These are phyloP conservation scores for Heliconius charithonia DNA, from an alignment of 2,888 invertebrate genomes.

Conservation along the genomic window DNA sequence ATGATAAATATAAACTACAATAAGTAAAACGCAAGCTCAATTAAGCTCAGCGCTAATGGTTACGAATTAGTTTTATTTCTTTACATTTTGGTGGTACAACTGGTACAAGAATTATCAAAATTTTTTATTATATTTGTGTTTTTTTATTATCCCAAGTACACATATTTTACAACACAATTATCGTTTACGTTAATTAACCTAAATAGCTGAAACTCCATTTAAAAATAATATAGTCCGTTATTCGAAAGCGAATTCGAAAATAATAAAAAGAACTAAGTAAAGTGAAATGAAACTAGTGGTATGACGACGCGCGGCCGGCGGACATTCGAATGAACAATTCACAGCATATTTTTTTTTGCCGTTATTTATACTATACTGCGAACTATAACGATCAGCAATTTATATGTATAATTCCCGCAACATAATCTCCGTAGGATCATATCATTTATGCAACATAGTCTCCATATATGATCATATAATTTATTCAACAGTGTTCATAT, in stretches of 20 bases:
- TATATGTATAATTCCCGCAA: conserved; percentile 4
- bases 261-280: conserved; percentile 76
- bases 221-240: conserved; percentile 47
- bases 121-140: conserved; percentile 48
- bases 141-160: conserved; percentile 51
- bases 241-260: conserved; percentile 47
- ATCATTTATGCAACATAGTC: no score
- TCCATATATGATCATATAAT: conserved; percentile 78
- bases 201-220: conserved; percentile 46
- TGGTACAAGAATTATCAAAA: conserved; percentile 53
- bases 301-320: conserved; percentile 48
- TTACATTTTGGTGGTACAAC: conserved; percentile 53
- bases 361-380: no score
- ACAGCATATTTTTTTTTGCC: no score
- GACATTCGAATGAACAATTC: conserved; percentile 58
- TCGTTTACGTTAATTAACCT: conserved; percentile 49
- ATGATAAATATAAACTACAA: conserved; percentile 39
- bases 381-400: no score
- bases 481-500: conserved; percentile 77
- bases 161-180: conserved; percentile 52
- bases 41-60: conserved; percentile 49
- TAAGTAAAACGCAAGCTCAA: conserved; percentile 45
- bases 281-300: conserved; percentile 57
- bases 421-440: conserved; percentile 1
- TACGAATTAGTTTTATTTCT: conserved; percentile 52